Percentiles rank a stretch among this genome's conserved stretches.
These are phyloP conservation scores for Neogobius melanostomus DNA, from an alignment of 2,113 vertebrate species.

Conservation along the genomic window DNA sequence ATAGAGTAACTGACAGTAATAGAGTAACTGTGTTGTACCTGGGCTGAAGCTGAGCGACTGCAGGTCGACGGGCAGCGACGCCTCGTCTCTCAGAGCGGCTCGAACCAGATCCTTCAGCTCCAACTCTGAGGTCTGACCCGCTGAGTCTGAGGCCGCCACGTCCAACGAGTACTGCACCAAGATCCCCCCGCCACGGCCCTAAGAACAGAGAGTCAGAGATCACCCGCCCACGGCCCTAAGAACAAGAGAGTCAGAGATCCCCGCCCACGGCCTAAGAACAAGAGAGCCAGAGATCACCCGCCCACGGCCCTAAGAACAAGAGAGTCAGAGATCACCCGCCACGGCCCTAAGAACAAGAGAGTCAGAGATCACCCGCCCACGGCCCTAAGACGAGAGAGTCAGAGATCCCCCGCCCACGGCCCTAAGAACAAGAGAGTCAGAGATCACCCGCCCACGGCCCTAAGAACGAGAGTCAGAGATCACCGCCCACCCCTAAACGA, in stretches of 20 bases:
- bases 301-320: too few species aligned
- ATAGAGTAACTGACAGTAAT: neutral
- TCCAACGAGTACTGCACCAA: slow-evolving; percentile 81
- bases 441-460: neutral
- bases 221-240: neutral
- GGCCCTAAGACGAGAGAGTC: too few species aligned
- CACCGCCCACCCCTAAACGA: too few species aligned
- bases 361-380: too few species aligned
- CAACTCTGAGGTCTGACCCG: slow-evolving; percentile 48
- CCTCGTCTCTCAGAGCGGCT: slow-evolving; percentile 79
- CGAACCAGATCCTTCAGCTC: slow-evolving; percentile 36
- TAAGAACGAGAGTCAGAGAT: neutral
- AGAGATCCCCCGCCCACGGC: too few species aligned
- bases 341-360: neutral
- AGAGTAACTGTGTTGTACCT: slow-evolving; percentile 41
- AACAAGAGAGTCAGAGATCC: too few species aligned
- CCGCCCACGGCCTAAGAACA: too few species aligned
- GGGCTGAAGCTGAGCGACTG: slow-evolving; percentile 79
- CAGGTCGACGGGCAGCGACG: slow-evolving; percentile 80
- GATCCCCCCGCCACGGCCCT: neutral
- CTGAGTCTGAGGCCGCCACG: slow-evolving; percentile 53
- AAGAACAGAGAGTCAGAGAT: slow-evolving; percentile 25
- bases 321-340: neutral
- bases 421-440: too few species aligned
- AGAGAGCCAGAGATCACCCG: too few species aligned